Percentiles rank a stretch among this genome's conserved stretches.
Evolutionary conservation across 2,888 invertebrate genomes (phyloP).

Genomic region (Sphinx pinastri): DNA sequence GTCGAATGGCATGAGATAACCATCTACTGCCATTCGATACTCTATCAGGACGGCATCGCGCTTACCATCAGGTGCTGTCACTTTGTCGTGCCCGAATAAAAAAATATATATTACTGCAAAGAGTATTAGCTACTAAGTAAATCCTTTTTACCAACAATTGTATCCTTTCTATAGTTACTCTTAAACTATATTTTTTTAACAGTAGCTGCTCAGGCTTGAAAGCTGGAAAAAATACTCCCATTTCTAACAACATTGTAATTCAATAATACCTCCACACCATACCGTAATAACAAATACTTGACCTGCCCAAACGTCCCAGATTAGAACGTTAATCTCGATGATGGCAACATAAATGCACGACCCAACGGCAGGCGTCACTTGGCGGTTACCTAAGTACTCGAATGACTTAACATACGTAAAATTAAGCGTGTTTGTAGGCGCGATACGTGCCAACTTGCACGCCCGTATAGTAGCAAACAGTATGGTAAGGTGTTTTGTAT

Average conservation of each 20-base stretch:
- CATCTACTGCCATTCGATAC: too few relatives aligned
- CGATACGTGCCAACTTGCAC: constrained; percentile 26
- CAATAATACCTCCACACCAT: neutral
- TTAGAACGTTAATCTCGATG: constrained; percentile 35
- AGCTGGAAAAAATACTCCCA: too few relatives aligned
- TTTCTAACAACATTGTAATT: neutral
- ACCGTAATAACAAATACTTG: constrained; percentile 9
- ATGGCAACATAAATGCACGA: constrained; percentile 34
- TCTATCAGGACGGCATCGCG: too few relatives aligned
- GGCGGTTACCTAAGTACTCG: constrained; percentile 33
- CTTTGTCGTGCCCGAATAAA: too few relatives aligned
- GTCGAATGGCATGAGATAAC: too few relatives aligned
- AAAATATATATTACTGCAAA: too few relatives aligned
- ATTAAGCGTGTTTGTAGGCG: constrained; percentile 27
- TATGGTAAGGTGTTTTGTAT: neutral
- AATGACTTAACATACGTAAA: constrained; percentile 34
- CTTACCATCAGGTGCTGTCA: too few relatives aligned
- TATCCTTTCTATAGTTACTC: too few relatives aligned
- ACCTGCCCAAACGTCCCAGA: constrained; percentile 9
- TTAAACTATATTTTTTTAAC: too few relatives aligned
- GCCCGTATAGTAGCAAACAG: constrained; percentile 3
- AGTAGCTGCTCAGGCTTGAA: too few relatives aligned
- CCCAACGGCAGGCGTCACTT: constrained; percentile 33
- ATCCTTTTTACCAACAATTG: too few relatives aligned
- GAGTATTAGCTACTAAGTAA: too few relatives aligned